Base-by-base conservation (phyloP, 2,888 invertebrate genomes). In the Leptopilina syphax region DNA sequence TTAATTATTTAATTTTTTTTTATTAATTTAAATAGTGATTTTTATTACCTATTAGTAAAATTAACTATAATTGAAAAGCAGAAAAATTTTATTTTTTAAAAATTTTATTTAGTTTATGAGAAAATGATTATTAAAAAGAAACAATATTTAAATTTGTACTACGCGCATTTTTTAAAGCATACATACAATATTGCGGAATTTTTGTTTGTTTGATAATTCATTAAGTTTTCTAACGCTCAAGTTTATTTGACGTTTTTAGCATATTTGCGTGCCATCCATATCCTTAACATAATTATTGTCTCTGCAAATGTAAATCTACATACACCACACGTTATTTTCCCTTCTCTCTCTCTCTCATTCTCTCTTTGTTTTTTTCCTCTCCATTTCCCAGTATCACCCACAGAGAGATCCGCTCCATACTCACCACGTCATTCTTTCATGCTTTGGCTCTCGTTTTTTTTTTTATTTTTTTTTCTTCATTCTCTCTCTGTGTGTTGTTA, bases 401-500 rank as follows among this genome's bases (percentile, higher is more conserved):
- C 73, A 57, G 73, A 73, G 73, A 73, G 73, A 73, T 73, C 73
- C n/a, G 54, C 66, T 79, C 77, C 18, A 54, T 50, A 65, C 77
- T 41, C 66, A 57, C 66, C 60, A 70, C 73, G 65, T 67, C 77
- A 65, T 79, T 81, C 80, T 76, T 70, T 57, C 73, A 73, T 57
- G 73, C 73, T 57, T 34, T 57, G 34, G 34, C 27, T 84, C 81
- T 76, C 70, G 44, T 60, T 41, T 57, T 77, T 82, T 82, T 63
- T 57, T 41, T 57, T 76, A 81, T 34, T 63, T 57, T 27, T 2
- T 27, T 27, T 3, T 27, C 27, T 27, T 77, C 77, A 80, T 68
- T 68, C 70, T 80, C 83, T 79, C 78, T 78, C 80, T 81, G 77
- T 81, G 67, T 78, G 50, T 77, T 78, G 65, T 65, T 80, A 78